Evolutionary conservation across 2,888 invertebrate genomes (phyloP).

Genomic region (Acronicta aceris): DNA sequence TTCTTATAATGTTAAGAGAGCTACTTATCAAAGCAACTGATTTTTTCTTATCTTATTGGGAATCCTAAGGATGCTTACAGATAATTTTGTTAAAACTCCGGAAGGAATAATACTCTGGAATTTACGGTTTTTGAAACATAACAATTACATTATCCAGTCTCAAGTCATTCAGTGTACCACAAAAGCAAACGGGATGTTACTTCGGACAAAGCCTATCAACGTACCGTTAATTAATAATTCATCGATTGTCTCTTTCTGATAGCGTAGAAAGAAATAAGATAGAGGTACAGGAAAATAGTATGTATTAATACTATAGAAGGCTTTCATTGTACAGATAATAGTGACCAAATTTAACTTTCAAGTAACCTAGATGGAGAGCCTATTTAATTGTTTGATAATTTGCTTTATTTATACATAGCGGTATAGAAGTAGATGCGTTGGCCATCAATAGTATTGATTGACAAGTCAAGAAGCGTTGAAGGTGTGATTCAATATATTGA

Average conservation of each 20-base stretch:
- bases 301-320: conserved; percentile 33
- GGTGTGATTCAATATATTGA: background rate
- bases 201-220: conserved; percentile 30
- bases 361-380: conserved; percentile 27
- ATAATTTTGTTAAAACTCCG: no score
- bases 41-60: background rate
- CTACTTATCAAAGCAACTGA: background rate
- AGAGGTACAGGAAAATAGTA: conserved; percentile 48
- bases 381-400: conserved; percentile 12
- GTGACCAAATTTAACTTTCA: conserved; percentile 8
- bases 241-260: conserved; percentile 26
- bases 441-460: background rate
- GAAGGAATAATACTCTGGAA: no score
- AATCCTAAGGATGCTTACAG: no score
- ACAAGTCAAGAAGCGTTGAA: background rate
- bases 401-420: conserved; percentile 21
- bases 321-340: conserved; percentile 10
- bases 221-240: conserved; percentile 48
- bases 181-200: conserved; percentile 31
- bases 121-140: no score
- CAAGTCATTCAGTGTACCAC: conserved; percentile 27
- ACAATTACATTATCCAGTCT: conserved; percentile 2
- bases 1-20: no score
- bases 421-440: background rate
- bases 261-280: conserved; percentile 25